Evolutionary conservation across 2,888 invertebrate species (phyloP), one percentile per base, ranked within the genome.

Genomic region (Tuberolachnus salignus): DNA sequence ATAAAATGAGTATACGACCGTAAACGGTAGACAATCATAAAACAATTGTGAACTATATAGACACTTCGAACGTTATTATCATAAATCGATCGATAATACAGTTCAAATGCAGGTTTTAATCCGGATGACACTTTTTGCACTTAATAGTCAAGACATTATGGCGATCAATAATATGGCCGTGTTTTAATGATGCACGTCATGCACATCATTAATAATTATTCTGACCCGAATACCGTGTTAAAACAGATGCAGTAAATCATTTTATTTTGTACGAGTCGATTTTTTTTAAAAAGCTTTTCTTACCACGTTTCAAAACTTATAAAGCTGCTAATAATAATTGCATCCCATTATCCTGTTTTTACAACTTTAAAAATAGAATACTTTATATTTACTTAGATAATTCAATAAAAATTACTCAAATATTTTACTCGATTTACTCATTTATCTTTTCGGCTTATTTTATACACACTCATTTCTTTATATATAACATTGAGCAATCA

Each of bases 141-240:
- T n/a, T n/a, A n/a, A n/a, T n/a, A n/a, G n/a, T 57, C 55, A 66
- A 75, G 74, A 75, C 26, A 26, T 66, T 75, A 55, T 46, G 26
- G 53, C 53, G 53, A 75, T 75, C 74, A 55, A 75, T 75, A 75
- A 75, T 66, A 75, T 14, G 44, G 21, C 64, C 10, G 19, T 42
- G 51, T 73, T 73, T 63, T 34, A 34, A 53, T 21, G 51, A 63
- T 73, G 23, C 51, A 51, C 73, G 63, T 73, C 63, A 63, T 63
- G n/a, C 63, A 51, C 63, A 51, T 21, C 73, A 73, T 73, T 63
- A 73, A 34, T 34, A 34, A 73, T 73, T 73, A 73, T 73, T 63
- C 63, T 63, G 73, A 63, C 73, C 51, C 63, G n/a, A 63, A 73
- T 51, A 42, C 34, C n/a, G 49, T 73, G 49, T 63, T 61, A 73